phyloP scores from a whole-genome alignment of 2,888 invertebrate species.

The Amphipyra berbera region DNA sequence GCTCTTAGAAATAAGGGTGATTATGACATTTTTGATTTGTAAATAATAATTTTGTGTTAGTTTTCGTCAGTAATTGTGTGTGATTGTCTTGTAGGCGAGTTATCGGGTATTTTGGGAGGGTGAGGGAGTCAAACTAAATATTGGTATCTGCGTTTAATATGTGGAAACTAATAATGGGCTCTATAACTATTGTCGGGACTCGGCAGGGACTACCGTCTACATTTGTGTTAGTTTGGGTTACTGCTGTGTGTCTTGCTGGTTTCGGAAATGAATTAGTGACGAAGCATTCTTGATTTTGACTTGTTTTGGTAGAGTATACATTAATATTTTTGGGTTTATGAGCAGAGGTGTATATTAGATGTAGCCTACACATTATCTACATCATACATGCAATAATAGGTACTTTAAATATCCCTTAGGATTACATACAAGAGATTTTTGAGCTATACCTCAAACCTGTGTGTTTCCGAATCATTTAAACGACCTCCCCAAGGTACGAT shows the following conservation, averaged over 20 bases:
- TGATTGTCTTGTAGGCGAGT: conserved; percentile 70
- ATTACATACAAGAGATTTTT: background rate
- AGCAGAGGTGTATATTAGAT: too few relatives aligned
- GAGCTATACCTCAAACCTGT: background rate
- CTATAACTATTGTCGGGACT: conserved; percentile 18
- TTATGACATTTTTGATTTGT: conserved; percentile 20
- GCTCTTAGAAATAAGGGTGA: conserved; percentile 22
- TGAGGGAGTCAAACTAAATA: conserved; percentile 66
- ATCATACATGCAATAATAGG: too few relatives aligned
- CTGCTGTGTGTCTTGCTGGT: conserved; percentile 1
- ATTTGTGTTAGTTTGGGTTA: conserved; percentile 5
- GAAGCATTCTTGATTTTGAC: background rate
- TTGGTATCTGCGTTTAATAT: conserved; percentile 62
- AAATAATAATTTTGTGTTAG: conserved; percentile 46
- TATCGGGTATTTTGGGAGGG: conserved; percentile 54
- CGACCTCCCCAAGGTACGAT: background rate
- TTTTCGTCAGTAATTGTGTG: conserved; percentile 67
- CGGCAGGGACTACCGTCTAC: conserved; percentile 2
- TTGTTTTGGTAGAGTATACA: background rate
- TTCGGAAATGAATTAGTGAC: conserved; percentile 5
- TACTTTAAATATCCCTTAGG: too few relatives aligned
- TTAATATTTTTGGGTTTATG: too few relatives aligned
- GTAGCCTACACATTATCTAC: too few relatives aligned
- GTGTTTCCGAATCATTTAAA: too few relatives aligned
- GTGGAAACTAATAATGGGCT: conserved; percentile 58